Conservation (phyloP, 1,140 invertebrate species). For the Papilio helenus region DNA sequence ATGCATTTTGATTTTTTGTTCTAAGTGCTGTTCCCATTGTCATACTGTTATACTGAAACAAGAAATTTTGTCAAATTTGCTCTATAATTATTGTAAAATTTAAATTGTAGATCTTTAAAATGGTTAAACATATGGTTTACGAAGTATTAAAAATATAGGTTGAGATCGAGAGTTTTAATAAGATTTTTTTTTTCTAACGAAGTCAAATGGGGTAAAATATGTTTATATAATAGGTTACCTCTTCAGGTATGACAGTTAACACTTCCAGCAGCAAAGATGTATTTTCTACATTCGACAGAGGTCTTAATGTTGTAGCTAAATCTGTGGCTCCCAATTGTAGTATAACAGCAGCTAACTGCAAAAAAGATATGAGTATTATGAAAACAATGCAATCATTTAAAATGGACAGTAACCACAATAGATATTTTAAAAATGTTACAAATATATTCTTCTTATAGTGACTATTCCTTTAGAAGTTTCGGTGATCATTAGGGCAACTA, state of each 20-base stretch:
- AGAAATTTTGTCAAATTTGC: background rate
- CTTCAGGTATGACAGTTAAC: slow-evolving; percentile 91
- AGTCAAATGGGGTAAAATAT: too few relatives aligned
- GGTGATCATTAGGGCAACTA: too few relatives aligned
- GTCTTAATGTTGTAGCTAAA: slow-evolving; percentile 70
- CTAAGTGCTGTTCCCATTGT: slow-evolving; percentile 75
- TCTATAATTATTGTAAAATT: too few relatives aligned
- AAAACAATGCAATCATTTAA: background rate
- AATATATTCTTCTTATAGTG: too few relatives aligned
- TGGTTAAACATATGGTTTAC: too few relatives aligned
- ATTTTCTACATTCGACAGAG: slow-evolving; percentile 71
- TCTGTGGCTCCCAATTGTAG: slow-evolving; percentile 76
- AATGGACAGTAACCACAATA: background rate
- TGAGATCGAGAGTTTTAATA: too few relatives aligned
- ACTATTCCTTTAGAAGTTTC: too few relatives aligned
- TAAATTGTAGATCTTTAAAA: too few relatives aligned
- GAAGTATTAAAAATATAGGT: too few relatives aligned
- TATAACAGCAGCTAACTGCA: slow-evolving; percentile 80
- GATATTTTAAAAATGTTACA: too few relatives aligned
- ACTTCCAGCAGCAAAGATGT: slow-evolving; percentile 87
- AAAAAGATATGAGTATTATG: slow-evolving; percentile 41
- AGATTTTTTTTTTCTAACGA: too few relatives aligned
- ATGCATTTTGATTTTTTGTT: slow-evolving; percentile 60
- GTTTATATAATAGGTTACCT: slow-evolving; percentile 82
- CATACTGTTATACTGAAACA: slow-evolving; percentile 79